Evolutionary conservation across 2,888 invertebrate species (phyloP).

Genomic region (Caradrina kadenii): DNA sequence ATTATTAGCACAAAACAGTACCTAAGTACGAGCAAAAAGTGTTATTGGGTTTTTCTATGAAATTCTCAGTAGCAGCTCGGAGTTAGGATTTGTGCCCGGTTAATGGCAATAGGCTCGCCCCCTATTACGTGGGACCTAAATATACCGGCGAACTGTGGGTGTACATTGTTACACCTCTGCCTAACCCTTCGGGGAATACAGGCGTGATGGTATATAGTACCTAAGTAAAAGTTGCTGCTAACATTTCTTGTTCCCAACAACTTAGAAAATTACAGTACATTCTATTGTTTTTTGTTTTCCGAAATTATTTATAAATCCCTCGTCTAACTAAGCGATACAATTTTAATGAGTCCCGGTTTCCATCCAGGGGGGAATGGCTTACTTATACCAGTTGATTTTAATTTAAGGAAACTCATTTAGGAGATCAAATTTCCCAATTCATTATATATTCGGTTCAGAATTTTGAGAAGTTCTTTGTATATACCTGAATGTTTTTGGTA

Average conservation of each 20-base stretch:
- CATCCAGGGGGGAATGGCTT: not conserved
- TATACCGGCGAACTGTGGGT: too few species aligned
- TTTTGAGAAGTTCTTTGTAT: not conserved
- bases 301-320: conserved; percentile 22
- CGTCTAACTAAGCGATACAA: conserved; percentile 23
- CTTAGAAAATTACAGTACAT: conserved; percentile 2
- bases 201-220: too few species aligned
- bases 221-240: not conserved
- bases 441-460: not conserved
- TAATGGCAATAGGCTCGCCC: too few species aligned
- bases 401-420: conserved; percentile 28
- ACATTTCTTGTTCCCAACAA: not conserved
- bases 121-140: too few species aligned
- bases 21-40: too few species aligned
- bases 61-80: too few species aligned
- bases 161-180: too few species aligned
- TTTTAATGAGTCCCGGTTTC: conserved; percentile 44
- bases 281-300: conserved; percentile 11
- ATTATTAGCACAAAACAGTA: too few species aligned
- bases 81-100: too few species aligned
- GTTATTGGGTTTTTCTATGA: too few species aligned
- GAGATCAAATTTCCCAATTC: conserved; percentile 28
- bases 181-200: too few species aligned
- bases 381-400: conserved; percentile 18
- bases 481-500: not conserved